phyloP scores from a whole-genome alignment of 2,888 invertebrate species.

The Drosophila pseudotakahashii region DNA sequence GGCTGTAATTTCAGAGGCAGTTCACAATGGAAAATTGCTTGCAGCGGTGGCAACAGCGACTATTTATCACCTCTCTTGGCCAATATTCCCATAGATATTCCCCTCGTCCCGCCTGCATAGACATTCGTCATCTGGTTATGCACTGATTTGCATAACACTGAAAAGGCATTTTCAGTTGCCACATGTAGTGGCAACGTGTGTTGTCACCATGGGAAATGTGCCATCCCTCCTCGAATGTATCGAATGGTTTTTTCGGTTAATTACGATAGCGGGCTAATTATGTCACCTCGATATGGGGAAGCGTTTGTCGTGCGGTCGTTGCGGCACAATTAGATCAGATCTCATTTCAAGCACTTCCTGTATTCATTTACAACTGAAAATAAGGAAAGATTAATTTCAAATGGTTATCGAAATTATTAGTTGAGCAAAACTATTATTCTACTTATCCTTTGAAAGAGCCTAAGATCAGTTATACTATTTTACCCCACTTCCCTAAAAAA shows the following conservation, averaged over 20 bases:
- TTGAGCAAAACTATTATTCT: background rate
- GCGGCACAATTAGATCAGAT: constrained; percentile 4
- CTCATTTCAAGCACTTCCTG: constrained; percentile 7
- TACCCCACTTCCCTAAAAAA: too few species aligned
- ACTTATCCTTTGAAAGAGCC: too few species aligned
- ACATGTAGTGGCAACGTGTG: constrained; percentile 46
- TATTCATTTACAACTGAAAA: background rate
- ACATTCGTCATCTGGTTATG: constrained; percentile 53
- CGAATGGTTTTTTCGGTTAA: constrained; percentile 36
- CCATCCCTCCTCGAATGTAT: constrained; percentile 31
- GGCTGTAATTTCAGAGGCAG: constrained; percentile 1
- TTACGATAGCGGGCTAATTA: constrained; percentile 67
- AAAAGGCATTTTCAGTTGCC: constrained; percentile 61
- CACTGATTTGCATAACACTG: constrained; percentile 71
- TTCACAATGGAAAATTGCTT: constrained; percentile 4
- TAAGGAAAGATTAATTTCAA: background rate
- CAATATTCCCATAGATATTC: constrained; percentile 8
- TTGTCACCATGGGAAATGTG: constrained; percentile 54
- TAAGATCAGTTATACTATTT: too few species aligned
- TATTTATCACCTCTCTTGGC: constrained; percentile 37
- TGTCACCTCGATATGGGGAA: constrained; percentile 55
- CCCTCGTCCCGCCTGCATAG: background rate
- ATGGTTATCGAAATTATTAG: background rate
- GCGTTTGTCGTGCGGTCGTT: background rate
- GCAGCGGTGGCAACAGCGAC: constrained; percentile 1